phyloP scores from a whole-genome alignment of 1,140 invertebrate species.

The Pentalonia nigronervosa region DNA sequence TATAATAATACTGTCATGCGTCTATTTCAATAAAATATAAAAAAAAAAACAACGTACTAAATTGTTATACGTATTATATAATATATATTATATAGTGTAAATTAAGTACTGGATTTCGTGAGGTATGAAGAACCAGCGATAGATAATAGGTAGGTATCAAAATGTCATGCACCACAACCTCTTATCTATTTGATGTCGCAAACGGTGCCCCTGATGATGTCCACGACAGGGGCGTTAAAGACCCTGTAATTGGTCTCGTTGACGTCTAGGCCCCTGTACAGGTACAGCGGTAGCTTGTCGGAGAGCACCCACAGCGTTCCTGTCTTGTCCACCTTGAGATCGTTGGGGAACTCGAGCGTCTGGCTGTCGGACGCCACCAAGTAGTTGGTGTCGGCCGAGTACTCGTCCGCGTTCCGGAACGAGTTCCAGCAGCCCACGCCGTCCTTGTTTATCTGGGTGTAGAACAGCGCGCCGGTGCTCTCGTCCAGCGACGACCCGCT shows the following conservation, averaged over 20 bases:
- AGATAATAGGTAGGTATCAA: too few relatives aligned
- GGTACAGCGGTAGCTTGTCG: constrained; percentile 79
- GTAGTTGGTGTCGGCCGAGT: constrained; percentile 64
- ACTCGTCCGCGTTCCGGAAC: constrained; percentile 62
- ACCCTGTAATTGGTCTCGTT: constrained; percentile 81
- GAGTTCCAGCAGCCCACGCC: constrained; percentile 81
- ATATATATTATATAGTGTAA: not conserved
- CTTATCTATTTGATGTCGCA: constrained; percentile 68
- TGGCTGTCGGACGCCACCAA: constrained; percentile 78
- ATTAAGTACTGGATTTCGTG: not conserved
- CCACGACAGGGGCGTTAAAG: constrained; percentile 72
- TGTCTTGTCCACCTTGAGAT: constrained; percentile 77
- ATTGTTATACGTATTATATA: not conserved
- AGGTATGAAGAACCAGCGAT: constrained; percentile 5
- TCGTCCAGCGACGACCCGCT: constrained; percentile 77
- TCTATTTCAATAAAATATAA: not conserved
- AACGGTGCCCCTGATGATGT: constrained; percentile 74
- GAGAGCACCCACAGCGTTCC: constrained; percentile 76
- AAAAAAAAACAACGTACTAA: not conserved
- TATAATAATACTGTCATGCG: not conserved
- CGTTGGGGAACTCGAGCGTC: constrained; percentile 78
- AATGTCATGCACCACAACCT: not conserved
- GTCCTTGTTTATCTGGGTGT: constrained; percentile 77
- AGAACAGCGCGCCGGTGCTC: constrained; percentile 76
- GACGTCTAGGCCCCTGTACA: constrained; percentile 75